Evolutionary conservation across 2,888 invertebrate species (phyloP).

Genomic region (Odontocerum albicorne): DNA sequence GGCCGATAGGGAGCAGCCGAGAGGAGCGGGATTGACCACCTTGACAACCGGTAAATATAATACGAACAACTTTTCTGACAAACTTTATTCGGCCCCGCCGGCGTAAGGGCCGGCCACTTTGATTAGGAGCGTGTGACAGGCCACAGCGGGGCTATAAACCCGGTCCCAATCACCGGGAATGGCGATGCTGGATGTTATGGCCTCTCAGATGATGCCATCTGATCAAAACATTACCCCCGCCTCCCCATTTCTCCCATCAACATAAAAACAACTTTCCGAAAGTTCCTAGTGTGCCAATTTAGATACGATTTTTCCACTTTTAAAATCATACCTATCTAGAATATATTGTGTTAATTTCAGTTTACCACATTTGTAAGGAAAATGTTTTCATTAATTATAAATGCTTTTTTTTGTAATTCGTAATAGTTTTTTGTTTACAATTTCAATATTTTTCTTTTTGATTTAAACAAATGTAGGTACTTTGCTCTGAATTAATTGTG

Average conservation of each 20-base stretch:
- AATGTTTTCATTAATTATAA: too few relatives aligned
- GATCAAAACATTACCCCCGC: background rate
- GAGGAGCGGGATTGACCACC: conserved; percentile 20
- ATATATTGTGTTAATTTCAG: too few relatives aligned
- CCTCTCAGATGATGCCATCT: background rate
- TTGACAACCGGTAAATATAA: conserved; percentile 28
- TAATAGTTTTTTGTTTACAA: too few relatives aligned
- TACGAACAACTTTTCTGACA: too few relatives aligned
- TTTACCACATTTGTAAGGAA: too few relatives aligned
- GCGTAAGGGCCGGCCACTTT: conserved; percentile 14
- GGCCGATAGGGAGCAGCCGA: background rate
- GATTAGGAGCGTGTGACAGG: conserved; percentile 8
- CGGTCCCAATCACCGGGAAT: conserved; percentile 9
- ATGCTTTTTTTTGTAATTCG: too few relatives aligned
- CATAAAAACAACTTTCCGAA: background rate
- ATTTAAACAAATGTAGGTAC: too few relatives aligned
- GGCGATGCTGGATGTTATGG: background rate
- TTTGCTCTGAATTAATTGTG: too few relatives aligned
- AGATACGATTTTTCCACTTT: too few relatives aligned
- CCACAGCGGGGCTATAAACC: conserved; percentile 9
- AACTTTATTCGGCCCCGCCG: conserved; percentile 3
- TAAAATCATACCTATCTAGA: too few relatives aligned
- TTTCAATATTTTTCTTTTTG: too few relatives aligned
- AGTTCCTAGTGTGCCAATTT: too few relatives aligned
- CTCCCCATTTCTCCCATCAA: background rate